Conservation (phyloP, 2,797 vertebrate species). For the Eulemur mongoz region DNA sequence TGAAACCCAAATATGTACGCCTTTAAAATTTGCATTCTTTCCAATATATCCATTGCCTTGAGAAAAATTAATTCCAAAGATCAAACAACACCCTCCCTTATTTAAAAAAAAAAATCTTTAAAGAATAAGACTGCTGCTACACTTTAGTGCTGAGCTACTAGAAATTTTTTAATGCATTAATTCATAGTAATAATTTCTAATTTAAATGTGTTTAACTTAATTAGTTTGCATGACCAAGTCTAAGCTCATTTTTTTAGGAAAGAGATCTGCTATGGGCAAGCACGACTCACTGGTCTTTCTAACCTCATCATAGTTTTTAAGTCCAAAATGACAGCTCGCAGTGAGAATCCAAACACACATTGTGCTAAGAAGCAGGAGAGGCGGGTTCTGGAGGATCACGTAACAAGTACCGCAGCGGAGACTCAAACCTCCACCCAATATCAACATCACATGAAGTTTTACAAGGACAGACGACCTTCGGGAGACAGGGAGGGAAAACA, state of each 20-base stretch:
- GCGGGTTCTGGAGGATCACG: not conserved
- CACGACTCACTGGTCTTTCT: not conserved
- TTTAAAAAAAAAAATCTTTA: not conserved
- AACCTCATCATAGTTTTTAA: not conserved
- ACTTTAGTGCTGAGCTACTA: not conserved
- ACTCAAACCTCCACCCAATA: not conserved
- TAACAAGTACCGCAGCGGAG: not conserved
- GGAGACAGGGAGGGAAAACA: not conserved
- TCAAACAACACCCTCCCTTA: not conserved
- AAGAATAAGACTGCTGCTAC: not conserved
- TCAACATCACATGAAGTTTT: not conserved
- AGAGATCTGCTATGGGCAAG: not conserved
- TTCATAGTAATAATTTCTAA: not conserved
- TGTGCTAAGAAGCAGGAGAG: not conserved
- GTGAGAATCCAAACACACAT: not conserved
- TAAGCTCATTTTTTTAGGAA: not conserved
- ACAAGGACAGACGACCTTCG: not conserved
- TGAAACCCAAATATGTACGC: not conserved
- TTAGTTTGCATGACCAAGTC: conserved; percentile 7
- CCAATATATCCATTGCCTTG: not conserved
- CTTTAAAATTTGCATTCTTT: conserved; percentile 5
- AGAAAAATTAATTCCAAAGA: conserved; percentile 45
- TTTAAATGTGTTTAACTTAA: conserved; percentile 12
- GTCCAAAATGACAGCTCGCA: not conserved
- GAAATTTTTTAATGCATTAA: not conserved